Conservation (phyloP, 2,888 invertebrate genomes). For the Lamellibrachia columna region DNA sequence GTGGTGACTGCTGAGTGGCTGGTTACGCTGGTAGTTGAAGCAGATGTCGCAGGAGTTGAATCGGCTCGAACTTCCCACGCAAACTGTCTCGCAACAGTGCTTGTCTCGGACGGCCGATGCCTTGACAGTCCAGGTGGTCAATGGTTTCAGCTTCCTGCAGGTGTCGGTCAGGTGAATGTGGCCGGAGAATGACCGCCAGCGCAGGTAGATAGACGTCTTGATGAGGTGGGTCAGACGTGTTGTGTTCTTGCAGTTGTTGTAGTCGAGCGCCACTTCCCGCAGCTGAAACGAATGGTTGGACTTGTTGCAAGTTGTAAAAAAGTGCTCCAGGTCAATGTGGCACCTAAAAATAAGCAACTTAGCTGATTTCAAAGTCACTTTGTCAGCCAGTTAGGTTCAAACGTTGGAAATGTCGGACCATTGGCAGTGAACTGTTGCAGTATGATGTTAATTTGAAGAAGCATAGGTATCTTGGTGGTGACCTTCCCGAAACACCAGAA, state of each 20-base stretch:
- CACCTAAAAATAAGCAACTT: too few species aligned
- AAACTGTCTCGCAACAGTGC: slow-evolving; percentile 23
- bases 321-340: too few species aligned
- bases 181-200: slow-evolving; percentile 24
- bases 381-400: too few species aligned
- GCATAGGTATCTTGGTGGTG: too few species aligned
- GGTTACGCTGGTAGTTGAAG: slow-evolving; percentile 31
- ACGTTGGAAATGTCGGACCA: too few species aligned
- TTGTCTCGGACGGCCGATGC: neutral
- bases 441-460: too few species aligned
- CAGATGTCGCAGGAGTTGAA: slow-evolving; percentile 36
- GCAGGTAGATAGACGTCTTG: slow-evolving; percentile 23
- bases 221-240: slow-evolving; percentile 24
- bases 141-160: neutral
- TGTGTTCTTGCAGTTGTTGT: slow-evolving; percentile 74
- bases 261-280: slow-evolving; percentile 78
- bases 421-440: too few species aligned
- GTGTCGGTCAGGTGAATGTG: slow-evolving; percentile 21
- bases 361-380: too few species aligned
- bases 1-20: slow-evolving; percentile 28
- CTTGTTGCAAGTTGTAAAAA: neutral
- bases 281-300: slow-evolving; percentile 70
- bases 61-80: neutral
- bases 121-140: neutral
- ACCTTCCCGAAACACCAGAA: too few species aligned